Evolutionary conservation across 1,140 invertebrate species (phyloP), one percentile per base, ranked within the genome.

Genomic region (Stenopsyche tienmushanensis): DNA sequence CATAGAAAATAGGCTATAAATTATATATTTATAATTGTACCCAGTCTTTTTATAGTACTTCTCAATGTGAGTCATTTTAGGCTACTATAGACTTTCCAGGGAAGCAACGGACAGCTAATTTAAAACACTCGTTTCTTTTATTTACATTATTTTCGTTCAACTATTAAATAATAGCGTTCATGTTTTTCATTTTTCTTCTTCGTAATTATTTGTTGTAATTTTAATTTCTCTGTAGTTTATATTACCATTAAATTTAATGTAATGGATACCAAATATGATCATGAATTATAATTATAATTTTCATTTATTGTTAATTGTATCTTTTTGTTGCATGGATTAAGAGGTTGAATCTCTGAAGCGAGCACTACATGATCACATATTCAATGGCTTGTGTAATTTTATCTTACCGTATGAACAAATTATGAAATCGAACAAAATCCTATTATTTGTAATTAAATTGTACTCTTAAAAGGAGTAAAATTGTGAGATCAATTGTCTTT

Each of bases 1-100:
- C 59, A 69, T 70, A 70, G 64, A 55, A 57, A 65, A 65, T 70
- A 70, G 69, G 55, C 59, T 64, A 64, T 66, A 65, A 65, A 63
- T 47, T 49, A 65, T 54, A 70, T 66, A 59, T 64, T 42, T 52
- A 52, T 65, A 49, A 63, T 67, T 67, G 65, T 70, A 70, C 65
- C 63, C 68, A 70, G 62, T 70, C 64, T 66, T 70, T 69, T 67
- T 62, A 65, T 62, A 62, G 57, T 57, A 59, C 49, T 67, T 67
- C 58, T 67, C 65, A 70, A 70, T 70, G 69, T 70, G 67, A 69
- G 67, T 70, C 57, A 67, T 65, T 70, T 44, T 59, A 70, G 65
- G 65, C 62, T 70, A 70, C 49, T 62, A 60, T 65, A 62, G 57
- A 67, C 26, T 52, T 52, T 53, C 24, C 53, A 45, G 42, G 26